Evolutionary conservation across 2,113 vertebrate genomes (phyloP).

Genomic region (Oryzias woworae): DNA sequence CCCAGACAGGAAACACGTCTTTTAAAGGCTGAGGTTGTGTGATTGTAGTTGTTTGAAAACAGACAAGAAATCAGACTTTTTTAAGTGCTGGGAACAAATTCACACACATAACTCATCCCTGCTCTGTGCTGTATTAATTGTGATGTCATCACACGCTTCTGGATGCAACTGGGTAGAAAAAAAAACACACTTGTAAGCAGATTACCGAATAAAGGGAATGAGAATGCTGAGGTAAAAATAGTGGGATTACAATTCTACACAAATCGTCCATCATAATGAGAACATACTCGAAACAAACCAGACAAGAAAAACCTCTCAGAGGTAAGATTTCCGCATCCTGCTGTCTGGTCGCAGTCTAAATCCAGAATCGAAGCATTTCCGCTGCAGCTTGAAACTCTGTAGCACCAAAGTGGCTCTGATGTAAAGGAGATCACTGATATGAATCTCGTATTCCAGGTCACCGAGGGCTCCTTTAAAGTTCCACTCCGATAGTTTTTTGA

Average conservation of each 20-base stretch:
- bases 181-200: constrained; percentile 36
- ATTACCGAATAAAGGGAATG: constrained; percentile 43
- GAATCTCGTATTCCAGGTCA: no score
- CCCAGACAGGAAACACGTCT: no score
- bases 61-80: constrained; percentile 1
- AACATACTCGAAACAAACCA: constrained; percentile 1
- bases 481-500: no score
- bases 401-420: no score
- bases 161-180: constrained; percentile 11
- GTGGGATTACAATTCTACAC: constrained; percentile 29
- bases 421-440: no score
- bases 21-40: neutral
- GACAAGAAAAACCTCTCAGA: no score
- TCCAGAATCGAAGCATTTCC: no score
- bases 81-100: neutral
- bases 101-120: constrained; percentile 5
- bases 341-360: no score
- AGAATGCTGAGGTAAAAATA: constrained; percentile 37
- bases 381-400: no score
- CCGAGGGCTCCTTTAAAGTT: no score
- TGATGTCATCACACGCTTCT: constrained; percentile 28
- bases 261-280: constrained; percentile 20
- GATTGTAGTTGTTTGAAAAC: constrained; percentile 2
- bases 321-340: no score
- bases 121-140: constrained; percentile 14